phyloP scores from a whole-genome alignment of 2,888 invertebrate genomes.

The Oxycera nigricornis region DNA sequence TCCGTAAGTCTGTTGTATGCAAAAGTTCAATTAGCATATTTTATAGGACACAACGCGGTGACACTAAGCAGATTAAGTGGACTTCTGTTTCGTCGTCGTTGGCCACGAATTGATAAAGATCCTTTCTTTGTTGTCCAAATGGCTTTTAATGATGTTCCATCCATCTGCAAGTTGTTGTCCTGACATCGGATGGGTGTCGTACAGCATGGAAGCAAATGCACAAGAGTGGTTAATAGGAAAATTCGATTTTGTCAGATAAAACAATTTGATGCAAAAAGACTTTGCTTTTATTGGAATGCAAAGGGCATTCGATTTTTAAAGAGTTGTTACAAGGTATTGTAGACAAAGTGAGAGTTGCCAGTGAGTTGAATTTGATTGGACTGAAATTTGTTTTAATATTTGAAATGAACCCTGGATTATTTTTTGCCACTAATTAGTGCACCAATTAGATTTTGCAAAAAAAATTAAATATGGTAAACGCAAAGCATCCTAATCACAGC shows the following conservation, averaged over 20 bases:
- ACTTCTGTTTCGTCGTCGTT: not conserved
- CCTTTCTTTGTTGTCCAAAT: slow-evolving; percentile 27
- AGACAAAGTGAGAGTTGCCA: too few relatives aligned
- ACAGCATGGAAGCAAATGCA: not conserved
- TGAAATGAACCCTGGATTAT: too few relatives aligned
- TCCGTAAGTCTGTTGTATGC: slow-evolving; percentile 36
- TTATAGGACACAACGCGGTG: slow-evolving; percentile 42
- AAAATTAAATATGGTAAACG: too few relatives aligned
- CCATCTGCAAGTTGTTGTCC: slow-evolving; percentile 23
- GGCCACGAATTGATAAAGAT: slow-evolving; percentile 42
- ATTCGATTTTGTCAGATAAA: slow-evolving; percentile 12
- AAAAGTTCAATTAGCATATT: slow-evolving; percentile 48
- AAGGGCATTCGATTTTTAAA: not conserved
- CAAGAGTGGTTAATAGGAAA: slow-evolving; percentile 23
- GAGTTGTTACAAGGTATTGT: too few relatives aligned
- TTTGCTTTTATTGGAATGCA: not conserved
- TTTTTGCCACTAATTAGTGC: too few relatives aligned
- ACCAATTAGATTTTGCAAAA: too few relatives aligned
- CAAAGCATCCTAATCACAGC: too few relatives aligned
- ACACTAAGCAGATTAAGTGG: slow-evolving; percentile 13
- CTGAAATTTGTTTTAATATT: too few relatives aligned
- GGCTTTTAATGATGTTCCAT: slow-evolving; percentile 45
- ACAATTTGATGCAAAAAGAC: slow-evolving; percentile 7
- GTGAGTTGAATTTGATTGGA: too few relatives aligned
- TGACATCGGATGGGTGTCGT: not conserved